These are phyloP conservation scores for Hemaris fuciformis DNA, from an alignment of 2,888 invertebrate genomes.

Conservation along the genomic window DNA sequence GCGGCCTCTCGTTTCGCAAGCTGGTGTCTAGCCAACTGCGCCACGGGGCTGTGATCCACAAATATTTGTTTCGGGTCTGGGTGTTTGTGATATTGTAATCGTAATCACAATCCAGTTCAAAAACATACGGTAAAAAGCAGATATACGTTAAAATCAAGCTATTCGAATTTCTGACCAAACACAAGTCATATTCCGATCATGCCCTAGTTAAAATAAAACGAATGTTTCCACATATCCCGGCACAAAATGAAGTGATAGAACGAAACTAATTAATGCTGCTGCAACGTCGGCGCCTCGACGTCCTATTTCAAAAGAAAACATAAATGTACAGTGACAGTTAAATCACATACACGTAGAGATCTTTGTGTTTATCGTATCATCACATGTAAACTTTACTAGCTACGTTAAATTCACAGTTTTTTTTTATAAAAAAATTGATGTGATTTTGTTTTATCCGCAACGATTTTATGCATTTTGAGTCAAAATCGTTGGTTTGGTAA, in stretches of 20 bases:
- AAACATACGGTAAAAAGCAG: neutral
- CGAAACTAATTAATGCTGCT: neutral
- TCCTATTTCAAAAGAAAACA: neutral
- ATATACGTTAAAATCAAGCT: neutral
- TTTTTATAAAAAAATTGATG: neutral
- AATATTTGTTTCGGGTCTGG: too few relatives aligned
- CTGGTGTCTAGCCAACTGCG: too few relatives aligned
- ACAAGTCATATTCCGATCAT: neutral
- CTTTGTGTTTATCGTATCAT: neutral
- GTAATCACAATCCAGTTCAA: neutral
- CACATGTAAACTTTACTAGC: neutral
- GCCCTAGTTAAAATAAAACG: neutral
- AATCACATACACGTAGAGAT: neutral
- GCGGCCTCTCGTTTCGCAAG: too few relatives aligned
- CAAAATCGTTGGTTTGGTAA: too few relatives aligned
- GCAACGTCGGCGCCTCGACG: neutral
- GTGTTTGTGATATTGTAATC: too few relatives aligned
- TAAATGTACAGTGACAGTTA: neutral
- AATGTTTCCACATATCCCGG: neutral
- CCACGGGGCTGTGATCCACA: too few relatives aligned
- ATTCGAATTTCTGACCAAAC: neutral
- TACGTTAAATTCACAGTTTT: neutral
- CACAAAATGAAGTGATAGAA: neutral
- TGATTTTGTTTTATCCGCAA: too few relatives aligned
- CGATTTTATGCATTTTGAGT: too few relatives aligned